These are phyloP conservation scores for Iselma pallidipennis DNA, from an alignment of 2,888 invertebrate species.

Conservation along the genomic window DNA sequence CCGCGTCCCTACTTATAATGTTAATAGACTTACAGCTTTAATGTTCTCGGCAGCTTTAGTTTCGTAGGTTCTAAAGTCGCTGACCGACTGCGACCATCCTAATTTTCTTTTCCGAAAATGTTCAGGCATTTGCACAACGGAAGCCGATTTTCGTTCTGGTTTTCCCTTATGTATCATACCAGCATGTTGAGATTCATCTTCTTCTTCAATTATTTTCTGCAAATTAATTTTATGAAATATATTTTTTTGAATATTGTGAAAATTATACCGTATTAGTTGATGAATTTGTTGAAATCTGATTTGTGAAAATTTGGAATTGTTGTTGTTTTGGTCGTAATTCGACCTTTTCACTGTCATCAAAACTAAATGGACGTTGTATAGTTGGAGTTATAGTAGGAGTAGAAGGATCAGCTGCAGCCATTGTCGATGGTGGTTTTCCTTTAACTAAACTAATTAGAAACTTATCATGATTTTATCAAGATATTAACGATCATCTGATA, in stretches of 20 bases:
- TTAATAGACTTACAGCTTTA: not conserved
- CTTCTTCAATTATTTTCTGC: too few species aligned
- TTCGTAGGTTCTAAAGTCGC: not conserved
- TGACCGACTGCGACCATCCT: not conserved
- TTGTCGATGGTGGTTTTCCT: not conserved
- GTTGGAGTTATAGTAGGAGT: not conserved
- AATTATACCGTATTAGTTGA: too few species aligned
- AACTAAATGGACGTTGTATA: not conserved
- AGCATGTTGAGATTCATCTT: too few species aligned
- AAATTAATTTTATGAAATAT: too few species aligned
- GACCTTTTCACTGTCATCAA: not conserved
- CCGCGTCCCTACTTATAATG: not conserved
- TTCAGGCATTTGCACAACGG: too few species aligned
- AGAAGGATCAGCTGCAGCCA: constrained; percentile 3
- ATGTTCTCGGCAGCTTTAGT: not conserved
- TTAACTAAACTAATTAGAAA: constrained; percentile 8
- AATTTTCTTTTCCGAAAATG: too few species aligned
- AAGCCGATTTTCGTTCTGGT: too few species aligned
- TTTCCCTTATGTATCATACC: too few species aligned
- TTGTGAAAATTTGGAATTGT: too few species aligned
- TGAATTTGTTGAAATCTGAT: too few species aligned
- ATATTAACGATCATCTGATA: constrained; percentile 8
- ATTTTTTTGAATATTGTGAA: too few species aligned
- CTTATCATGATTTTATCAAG: not conserved
- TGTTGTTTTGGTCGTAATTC: too few species aligned